Conservation (phyloP, 2,797 vertebrate genomes). For the Pterois miles region DNA sequence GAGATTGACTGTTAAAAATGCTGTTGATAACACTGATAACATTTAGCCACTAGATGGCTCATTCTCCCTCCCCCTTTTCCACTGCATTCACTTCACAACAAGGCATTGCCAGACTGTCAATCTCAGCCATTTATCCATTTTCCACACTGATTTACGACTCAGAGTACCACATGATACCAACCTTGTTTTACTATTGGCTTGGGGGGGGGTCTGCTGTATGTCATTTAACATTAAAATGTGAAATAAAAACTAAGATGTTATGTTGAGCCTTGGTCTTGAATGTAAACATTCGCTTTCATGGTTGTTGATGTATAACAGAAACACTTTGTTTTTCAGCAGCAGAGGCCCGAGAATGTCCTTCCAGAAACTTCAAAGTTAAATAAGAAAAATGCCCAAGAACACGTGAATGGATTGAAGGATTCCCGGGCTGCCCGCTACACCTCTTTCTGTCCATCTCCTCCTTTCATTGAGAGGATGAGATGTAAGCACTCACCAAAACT, state of each 20-base stretch:
- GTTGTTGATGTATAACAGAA: background rate
- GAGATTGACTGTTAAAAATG: background rate
- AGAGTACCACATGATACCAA: too few relatives aligned
- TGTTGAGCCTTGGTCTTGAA: background rate
- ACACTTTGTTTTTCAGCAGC: conserved; percentile 26
- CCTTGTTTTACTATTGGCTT: too few relatives aligned
- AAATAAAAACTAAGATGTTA: background rate
- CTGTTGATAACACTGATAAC: too few relatives aligned
- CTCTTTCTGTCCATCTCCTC: conserved; percentile 60
- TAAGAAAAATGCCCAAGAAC: conserved; percentile 49
- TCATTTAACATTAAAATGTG: background rate
- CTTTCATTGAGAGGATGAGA: conserved; percentile 87
- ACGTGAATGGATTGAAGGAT: conserved; percentile 52
- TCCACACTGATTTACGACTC: too few relatives aligned
- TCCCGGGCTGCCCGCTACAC: conserved; percentile 46
- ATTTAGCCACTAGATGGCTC: too few relatives aligned
- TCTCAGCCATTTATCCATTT: too few relatives aligned
- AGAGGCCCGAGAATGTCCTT: conserved; percentile 34
- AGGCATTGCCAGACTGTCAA: too few relatives aligned
- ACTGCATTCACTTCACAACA: too few relatives aligned
- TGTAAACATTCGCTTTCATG: background rate
- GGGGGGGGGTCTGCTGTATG: too few relatives aligned
- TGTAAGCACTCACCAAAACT: conserved; percentile 78
- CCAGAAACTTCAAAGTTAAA: conserved; percentile 43
- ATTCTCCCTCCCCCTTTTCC: too few relatives aligned